Base-by-base conservation (phyloP, 2,888 invertebrate species). In the Caradrina clavipalpis region DNA sequence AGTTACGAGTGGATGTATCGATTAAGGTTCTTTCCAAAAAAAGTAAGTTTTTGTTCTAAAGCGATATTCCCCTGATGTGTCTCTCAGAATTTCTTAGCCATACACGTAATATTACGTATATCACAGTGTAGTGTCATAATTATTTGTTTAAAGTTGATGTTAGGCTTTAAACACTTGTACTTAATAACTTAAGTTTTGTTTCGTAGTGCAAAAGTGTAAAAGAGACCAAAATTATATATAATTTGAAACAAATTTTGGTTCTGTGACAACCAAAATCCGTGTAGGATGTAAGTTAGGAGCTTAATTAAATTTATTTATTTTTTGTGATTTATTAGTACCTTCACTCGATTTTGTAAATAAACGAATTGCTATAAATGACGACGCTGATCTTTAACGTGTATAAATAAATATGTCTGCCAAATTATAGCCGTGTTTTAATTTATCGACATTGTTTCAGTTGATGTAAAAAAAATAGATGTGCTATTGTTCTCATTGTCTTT, bases 401-500 rank as follows among this genome's bases (percentile, higher is more conserved):
- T 93, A 92, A 95, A 95, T 95, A 95, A 95, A 95, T 94, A 95
- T 95, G 95, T 96, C 95, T 95, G 96, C 96, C 96, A 96, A 96
- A 96, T 95, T 93, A 93, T 21, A 80, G 78, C 79, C 76, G 85
- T 88, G 84, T 88, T 91, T 93, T 91, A 82, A 89, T 92, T 90
- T 87, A 69, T 81, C 31, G 59, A 74, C 54, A 67, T 76, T 65
- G 68, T 64, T 59, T 50, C 51, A 55, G 57, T 47, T 21, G 57
- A 56, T 31, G 50, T 53, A 70, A 81, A 83, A 85, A 84, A 82
- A 83, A 74, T 71, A 69, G 73, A 80, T 73, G 74, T 80, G 42
- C 82, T 76, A 88, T 89, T 88, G 87, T 89, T 87, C 84, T 81
- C 78, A 60, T 49, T 54, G 61, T 65, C 82, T 84, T 86, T 86